Percentiles rank a stretch among this genome's conserved stretches.
phyloP scores from a whole-genome alignment of 2,888 invertebrate species.

The Clanis bilineata region DNA sequence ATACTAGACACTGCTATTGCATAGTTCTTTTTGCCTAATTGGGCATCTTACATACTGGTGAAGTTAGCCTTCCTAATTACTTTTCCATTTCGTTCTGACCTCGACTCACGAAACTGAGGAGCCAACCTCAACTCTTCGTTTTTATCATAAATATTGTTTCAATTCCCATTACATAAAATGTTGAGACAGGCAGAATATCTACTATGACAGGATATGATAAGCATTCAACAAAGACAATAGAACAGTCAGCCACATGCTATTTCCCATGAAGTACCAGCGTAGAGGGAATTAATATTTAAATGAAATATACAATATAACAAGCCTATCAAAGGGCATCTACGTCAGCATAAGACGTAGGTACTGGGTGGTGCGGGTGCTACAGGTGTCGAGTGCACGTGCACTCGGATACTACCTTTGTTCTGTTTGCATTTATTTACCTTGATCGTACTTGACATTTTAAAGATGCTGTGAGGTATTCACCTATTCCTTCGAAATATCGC shows the following conservation, averaged over 20 bases:
- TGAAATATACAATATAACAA: background rate
- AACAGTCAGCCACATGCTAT: slow-evolving; percentile 1
- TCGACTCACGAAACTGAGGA: no score
- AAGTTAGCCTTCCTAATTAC: no score
- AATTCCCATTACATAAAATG: no score
- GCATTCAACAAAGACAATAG: slow-evolving; percentile 10
- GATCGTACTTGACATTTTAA: background rate
- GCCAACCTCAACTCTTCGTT: no score
- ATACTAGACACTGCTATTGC: no score
- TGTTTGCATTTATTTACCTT: background rate
- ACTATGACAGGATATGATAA: background rate
- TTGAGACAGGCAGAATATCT: background rate
- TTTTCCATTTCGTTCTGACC: no score
- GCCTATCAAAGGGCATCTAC: slow-evolving; percentile 1
- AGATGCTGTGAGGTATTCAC: background rate
- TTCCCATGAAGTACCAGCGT: slow-evolving; percentile 1
- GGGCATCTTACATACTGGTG: no score
- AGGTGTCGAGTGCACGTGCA: background rate
- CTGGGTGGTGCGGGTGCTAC: background rate
- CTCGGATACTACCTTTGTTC: background rate
- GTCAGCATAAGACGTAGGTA: background rate
- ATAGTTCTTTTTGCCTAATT: no score
- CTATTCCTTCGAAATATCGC: background rate
- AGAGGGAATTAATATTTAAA: slow-evolving; percentile 1
- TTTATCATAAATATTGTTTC: no score